phyloP scores from a whole-genome alignment of 2,797 vertebrate species.

The Carcharodon carcharias region DNA sequence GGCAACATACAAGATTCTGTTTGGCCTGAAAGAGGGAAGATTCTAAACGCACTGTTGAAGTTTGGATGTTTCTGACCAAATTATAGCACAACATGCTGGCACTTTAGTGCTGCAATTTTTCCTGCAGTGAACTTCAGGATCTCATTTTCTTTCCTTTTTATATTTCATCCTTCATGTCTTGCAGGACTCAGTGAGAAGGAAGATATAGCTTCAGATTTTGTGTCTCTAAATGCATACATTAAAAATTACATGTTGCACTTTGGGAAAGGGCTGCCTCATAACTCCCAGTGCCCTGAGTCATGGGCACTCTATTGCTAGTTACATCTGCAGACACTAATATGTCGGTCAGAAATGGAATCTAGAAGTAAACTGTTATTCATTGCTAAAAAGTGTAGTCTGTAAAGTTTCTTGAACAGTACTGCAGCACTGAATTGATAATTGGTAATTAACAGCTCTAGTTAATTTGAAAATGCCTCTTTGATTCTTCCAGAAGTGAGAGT shows the following conservation, averaged over 20 bases:
- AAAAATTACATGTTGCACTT: neutral
- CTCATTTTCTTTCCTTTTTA: too few relatives aligned
- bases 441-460: neutral
- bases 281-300: neutral
- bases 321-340: neutral
- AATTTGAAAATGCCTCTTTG: neutral
- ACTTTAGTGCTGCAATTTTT: too few relatives aligned
- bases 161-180: too few relatives aligned
- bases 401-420: neutral
- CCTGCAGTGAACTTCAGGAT: too few relatives aligned
- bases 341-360: neutral
- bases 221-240: too few relatives aligned
- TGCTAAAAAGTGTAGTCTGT: neutral
- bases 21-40: too few relatives aligned
- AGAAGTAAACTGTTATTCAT: neutral
- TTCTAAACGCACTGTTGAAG: too few relatives aligned
- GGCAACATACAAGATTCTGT: too few relatives aligned
- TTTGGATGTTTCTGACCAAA: too few relatives aligned
- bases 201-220: too few relatives aligned
- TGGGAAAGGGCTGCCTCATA: neutral
- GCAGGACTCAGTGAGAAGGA: too few relatives aligned
- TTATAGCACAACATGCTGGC: too few relatives aligned
- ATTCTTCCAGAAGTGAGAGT: neutral
- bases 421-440: neutral
- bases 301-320: neutral